phyloP scores from a whole-genome alignment of 2,797 vertebrate genomes.

The Catharus ustulatus region DNA sequence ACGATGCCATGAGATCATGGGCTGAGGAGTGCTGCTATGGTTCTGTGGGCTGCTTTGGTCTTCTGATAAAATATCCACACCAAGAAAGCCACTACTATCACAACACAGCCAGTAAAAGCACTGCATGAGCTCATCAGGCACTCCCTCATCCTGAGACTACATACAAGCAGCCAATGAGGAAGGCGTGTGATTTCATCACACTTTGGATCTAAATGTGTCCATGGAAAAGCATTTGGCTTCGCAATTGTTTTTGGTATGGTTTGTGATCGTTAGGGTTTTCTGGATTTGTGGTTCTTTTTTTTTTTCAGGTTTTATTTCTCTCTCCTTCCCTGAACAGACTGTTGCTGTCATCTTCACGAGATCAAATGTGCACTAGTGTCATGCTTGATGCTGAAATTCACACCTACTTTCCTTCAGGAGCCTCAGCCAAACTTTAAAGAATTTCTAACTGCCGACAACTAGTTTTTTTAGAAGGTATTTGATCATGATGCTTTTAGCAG shows the following conservation, averaged over 20 bases:
- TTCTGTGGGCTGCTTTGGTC: fast-evolving
- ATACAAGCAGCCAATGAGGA: neutral
- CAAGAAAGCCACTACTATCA: neutral
- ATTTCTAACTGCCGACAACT: neutral
- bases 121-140: neutral
- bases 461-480: neutral
- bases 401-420: neutral
- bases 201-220: neutral
- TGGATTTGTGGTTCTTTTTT: no score
- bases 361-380: neutral
- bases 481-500: slow-evolving; percentile 7
- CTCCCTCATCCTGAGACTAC: neutral
- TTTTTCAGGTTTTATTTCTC: neutral
- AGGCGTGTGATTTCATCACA: neutral
- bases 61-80: neutral
- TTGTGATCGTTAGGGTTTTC: neutral
- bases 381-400: slow-evolving; percentile 16
- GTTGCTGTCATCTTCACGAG: slow-evolving; percentile 12
- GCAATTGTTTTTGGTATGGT: neutral
- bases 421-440: slow-evolving; percentile 36
- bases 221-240: neutral
- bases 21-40: neutral
- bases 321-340: neutral
- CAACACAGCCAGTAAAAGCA: neutral
- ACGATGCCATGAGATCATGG: fast-evolving